These are phyloP conservation scores for Acanthornis magna DNA, from an alignment of 2,797 vertebrate genomes.

Conservation along the genomic window DNA sequence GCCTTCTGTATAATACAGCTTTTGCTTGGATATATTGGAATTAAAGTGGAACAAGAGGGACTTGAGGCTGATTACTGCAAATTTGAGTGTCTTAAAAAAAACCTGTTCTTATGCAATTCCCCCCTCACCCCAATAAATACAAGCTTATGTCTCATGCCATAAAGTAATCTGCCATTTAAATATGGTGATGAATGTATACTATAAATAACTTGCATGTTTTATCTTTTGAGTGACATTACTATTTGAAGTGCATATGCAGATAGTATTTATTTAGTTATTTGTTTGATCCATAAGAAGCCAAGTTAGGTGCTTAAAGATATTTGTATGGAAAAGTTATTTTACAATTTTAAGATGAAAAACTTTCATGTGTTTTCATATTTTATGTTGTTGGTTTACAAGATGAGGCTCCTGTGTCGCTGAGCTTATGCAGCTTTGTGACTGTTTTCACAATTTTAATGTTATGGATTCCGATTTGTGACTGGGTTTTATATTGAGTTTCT, in stretches of 20 bases:
- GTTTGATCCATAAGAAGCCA: neutral
- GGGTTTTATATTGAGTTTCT: neutral
- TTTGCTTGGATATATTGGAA: neutral
- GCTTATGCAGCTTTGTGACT: neutral
- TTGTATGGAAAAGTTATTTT: neutral
- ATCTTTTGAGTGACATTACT: neutral
- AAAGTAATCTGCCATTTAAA: neutral
- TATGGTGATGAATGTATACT: neutral
- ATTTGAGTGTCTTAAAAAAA: neutral
- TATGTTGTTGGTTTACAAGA: neutral
- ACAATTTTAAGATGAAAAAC: neutral
- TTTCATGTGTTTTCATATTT: neutral
- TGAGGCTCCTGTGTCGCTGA: neutral
- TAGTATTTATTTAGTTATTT: neutral
- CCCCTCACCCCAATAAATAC: neutral
- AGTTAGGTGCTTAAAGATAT: neutral
- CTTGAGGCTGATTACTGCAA: neutral
- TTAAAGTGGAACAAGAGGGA: neutral
- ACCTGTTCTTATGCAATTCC: neutral
- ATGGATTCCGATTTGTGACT: neutral
- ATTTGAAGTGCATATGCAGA: neutral
- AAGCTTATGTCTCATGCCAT: neutral
- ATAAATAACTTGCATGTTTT: constrained; percentile 10
- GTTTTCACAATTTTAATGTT: neutral
- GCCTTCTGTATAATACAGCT: neutral